Evolutionary conservation across 2,797 vertebrate genomes (phyloP).

Genomic region (Echeneis naucrates): DNA sequence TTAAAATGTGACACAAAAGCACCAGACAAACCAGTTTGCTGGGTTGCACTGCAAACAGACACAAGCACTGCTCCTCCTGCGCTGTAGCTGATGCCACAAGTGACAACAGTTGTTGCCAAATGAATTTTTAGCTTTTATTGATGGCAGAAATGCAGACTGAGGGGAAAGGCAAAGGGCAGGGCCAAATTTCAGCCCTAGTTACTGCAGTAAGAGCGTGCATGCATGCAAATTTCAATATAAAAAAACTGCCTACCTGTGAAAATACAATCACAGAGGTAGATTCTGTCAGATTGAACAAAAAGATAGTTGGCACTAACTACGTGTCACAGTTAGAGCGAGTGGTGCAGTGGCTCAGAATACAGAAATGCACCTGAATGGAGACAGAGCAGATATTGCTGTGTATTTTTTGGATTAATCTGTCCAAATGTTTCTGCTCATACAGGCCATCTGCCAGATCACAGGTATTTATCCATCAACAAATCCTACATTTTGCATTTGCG

Average conservation of each 20-base stretch:
- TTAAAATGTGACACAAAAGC: neutral
- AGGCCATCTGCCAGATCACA: neutral
- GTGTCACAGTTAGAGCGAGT: neutral
- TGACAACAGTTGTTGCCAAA: neutral
- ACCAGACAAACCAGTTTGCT: neutral
- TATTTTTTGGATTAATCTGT: slow-evolving; percentile 6
- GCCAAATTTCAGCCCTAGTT: too few relatives aligned
- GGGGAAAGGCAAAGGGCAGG: neutral
- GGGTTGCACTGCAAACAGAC: neutral
- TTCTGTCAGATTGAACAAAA: neutral
- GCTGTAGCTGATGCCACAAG: neutral
- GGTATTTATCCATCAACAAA: neutral
- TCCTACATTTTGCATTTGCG: neutral
- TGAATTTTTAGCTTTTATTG: neutral
- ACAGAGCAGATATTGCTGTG: neutral
- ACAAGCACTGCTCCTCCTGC: neutral
- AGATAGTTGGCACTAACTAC: neutral
- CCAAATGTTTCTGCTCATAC: neutral
- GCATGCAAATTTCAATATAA: neutral
- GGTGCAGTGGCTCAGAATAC: neutral
- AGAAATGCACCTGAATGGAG: neutral
- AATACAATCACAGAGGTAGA: neutral
- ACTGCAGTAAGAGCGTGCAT: neutral
- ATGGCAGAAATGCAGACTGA: too few relatives aligned
- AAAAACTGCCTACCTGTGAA: neutral